Base-by-base conservation (phyloP, 2,888 invertebrate genomes). In the Drosophila mercatorum region DNA sequence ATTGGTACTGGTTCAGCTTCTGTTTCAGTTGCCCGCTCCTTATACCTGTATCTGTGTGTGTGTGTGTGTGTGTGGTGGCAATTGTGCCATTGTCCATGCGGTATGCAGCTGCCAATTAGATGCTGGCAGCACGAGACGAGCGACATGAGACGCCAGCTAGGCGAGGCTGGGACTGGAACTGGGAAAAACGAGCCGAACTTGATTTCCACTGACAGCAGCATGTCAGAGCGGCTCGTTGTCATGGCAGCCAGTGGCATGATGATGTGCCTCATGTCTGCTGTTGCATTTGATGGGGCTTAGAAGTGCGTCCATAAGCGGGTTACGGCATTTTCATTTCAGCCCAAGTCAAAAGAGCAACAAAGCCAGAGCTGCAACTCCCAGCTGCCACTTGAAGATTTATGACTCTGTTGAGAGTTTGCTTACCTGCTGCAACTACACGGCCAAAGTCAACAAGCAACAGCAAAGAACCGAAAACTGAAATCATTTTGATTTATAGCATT, bases 261-360 rank as follows among this genome's bases (percentile, higher is more conserved):
- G 44, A 58, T 65, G 47, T 66, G 41, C 46, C 41, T n/a, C 36
- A 31, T 60, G 28, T 47, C 41, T 64, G 49, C 40, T 52, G n/a
- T 36, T 61, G 53, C 55, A 52, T 40, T 60, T 62, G 56, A 56
- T 61, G 40, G 49, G 59, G 60, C 57, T 70, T 60, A 66, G 55
- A 40, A 78, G 75, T 81, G 74, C 68, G 78, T 74, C 74, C 74
- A 78, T 88, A 88, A 88, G 89, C 89, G 82, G 79, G 76, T 88
- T 79, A 88, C 71, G 77, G 76, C 56, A 78, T 85, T 81, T 79
- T 78, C 73, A 74, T 72, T 83, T 72, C 46, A 40, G 26, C 10
- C 40, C 12, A 41, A 68, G 49, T 58, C 68, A 58, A 63, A 76
- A 36, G 46, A 51, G 58, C 46, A 67, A 41, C 26, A 47, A 11